Base-by-base conservation (phyloP, 2,797 vertebrate genomes). In the Melanotaenia maccullochi region DNA sequence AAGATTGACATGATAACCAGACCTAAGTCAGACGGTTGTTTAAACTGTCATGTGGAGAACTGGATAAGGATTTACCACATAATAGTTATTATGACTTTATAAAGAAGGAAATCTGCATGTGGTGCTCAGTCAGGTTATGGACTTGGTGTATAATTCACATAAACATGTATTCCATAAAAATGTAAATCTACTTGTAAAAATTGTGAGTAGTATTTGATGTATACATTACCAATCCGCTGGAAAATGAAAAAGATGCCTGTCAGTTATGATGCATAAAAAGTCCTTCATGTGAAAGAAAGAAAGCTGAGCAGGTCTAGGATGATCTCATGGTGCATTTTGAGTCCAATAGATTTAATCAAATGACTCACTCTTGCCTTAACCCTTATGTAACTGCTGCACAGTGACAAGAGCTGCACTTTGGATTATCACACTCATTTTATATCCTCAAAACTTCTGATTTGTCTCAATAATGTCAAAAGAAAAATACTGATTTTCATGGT, bases 231-330 rank as follows among this genome's bases (percentile, higher is more conserved):
- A 68, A 65, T 56, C 68, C 71, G 76, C 67, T 32, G 57, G 67
- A 78, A 77, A 82, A 57, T n/a, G 61, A 76, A 68, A 85, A 87
- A 89, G 87, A 90, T 90, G 86, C 81, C 83, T 76, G 80, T 73
- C 72, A 32, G 84, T 85, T 70, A 36, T 1, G 65, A 81, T 66
- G 71, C 71, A 71, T 76, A 56, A 67, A 22, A 71, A 76, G 60
- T 77, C 68, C 62, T 85, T 67, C 77, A 71, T 70, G 79, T 65
- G 72, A 81, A 40, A 60, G 44, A 52, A 58, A 63, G 28, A 28
- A 1, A 56, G 40, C 1, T 8, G 22, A 54, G 54, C 20, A 47
- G 1, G 51, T 62, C 25, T 57, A 1, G n/a, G 67, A 38, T n/a
- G 11, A 71, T 52, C 55, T 47, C 51, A 44, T 66, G 73, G 68